Conservation (phyloP, 2,888 invertebrate genomes). For the Pachymerium ferrugineum region DNA sequence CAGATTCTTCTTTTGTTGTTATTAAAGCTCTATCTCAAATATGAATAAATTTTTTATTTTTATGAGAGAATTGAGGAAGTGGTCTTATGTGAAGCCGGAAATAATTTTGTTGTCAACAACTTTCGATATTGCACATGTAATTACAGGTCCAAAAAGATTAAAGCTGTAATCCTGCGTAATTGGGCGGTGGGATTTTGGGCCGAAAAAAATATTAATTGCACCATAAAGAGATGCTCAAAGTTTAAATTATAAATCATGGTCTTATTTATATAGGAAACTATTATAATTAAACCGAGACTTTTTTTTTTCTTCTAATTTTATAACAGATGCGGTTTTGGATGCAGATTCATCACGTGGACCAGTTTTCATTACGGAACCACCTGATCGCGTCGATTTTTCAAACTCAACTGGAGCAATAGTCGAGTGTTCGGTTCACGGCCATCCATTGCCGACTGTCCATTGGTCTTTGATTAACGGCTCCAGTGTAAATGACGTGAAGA, state of each 20-base stretch:
- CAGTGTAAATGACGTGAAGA: not conserved
- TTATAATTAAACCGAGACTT: too few species aligned
- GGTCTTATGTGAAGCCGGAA: not conserved
- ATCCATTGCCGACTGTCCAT: conserved; percentile 42
- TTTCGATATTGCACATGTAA: not conserved
- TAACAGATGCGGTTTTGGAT: not conserved
- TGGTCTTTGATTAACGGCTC: not conserved
- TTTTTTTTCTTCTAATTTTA: not conserved
- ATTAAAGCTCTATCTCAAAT: not conserved
- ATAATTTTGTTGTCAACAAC: not conserved
- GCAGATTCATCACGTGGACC: conserved; percentile 41
- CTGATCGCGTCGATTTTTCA: conserved; percentile 43
- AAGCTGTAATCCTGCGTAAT: not conserved
- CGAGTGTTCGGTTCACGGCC: conserved; percentile 46
- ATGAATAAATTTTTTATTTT: not conserved
- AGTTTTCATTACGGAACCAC: conserved; percentile 46
- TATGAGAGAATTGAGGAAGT: not conserved
- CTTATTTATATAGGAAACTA: too few species aligned
- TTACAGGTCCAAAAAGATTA: not conserved
- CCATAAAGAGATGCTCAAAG: not conserved
- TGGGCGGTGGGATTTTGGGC: not conserved
- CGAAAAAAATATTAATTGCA: not conserved
- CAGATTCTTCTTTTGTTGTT: not conserved
- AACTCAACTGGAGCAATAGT: conserved; percentile 45
- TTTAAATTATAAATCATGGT: not conserved